phyloP scores from a whole-genome alignment of 1,140 invertebrate species.

The Nixonia krombeini region DNA sequence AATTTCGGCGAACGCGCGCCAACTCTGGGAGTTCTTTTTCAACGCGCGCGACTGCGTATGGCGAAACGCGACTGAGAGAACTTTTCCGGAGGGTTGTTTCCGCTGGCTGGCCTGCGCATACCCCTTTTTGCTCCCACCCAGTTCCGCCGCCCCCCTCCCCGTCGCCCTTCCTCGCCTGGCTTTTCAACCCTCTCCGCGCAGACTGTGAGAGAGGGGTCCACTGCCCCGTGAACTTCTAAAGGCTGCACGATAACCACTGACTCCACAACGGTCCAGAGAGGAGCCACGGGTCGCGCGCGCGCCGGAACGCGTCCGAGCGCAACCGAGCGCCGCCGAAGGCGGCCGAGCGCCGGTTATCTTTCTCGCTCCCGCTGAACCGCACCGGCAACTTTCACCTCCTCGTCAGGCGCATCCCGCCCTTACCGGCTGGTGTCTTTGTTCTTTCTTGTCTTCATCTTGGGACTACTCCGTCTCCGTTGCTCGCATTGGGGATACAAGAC shows the following conservation, averaged over 20 bases:
- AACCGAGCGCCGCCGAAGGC: slow-evolving; percentile 2
- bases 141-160: slow-evolving; percentile 3
- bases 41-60: slow-evolving; percentile 38
- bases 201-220: background rate
- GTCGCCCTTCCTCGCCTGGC: slow-evolving; percentile 13
- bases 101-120: slow-evolving; percentile 24
- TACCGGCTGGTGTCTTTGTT: slow-evolving; percentile 19
- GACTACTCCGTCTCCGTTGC: background rate
- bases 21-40: slow-evolving; percentile 23
- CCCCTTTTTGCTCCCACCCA: slow-evolving; percentile 11
- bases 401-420: too few relatives aligned
- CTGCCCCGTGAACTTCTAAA: background rate
- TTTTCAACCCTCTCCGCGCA: background rate
- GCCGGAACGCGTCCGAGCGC: slow-evolving; percentile 36
- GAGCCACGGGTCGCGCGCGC: slow-evolving; percentile 46
- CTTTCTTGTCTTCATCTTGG: background rate
- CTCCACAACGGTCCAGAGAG: slow-evolving; percentile 30
- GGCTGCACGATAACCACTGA: slow-evolving; percentile 41
- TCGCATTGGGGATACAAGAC: too few relatives aligned
- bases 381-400: too few relatives aligned
- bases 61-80: slow-evolving; percentile 41
- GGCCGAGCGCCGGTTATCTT: too few relatives aligned
- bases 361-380: too few relatives aligned
- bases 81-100: slow-evolving; percentile 42
- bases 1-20: slow-evolving; percentile 11